phyloP scores from a whole-genome alignment of 2,888 invertebrate species.

The Phorcus lineatus region DNA sequence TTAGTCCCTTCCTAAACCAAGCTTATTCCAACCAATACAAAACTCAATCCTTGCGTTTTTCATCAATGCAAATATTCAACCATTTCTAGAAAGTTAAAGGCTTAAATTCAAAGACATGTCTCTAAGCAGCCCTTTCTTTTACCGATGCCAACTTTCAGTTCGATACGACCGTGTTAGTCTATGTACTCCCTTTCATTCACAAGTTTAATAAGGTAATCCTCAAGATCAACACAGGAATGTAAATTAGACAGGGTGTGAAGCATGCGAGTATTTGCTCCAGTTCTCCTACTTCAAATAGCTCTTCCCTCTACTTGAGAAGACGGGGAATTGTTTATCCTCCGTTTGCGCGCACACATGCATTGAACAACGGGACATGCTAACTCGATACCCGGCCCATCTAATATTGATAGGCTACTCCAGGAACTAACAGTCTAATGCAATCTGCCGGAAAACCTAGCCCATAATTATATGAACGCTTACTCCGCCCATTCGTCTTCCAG shows the following conservation, averaged over 20 bases:
- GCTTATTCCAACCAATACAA: too few relatives aligned
- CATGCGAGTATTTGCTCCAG: not conserved
- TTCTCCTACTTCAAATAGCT: not conserved
- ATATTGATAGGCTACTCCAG: not conserved
- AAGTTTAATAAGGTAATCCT: not conserved
- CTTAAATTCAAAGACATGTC: not conserved
- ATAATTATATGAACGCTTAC: not conserved
- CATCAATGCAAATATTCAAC: too few relatives aligned
- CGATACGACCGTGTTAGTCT: too few relatives aligned
- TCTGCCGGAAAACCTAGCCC: not conserved
- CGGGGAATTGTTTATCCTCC: not conserved
- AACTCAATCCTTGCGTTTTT: too few relatives aligned
- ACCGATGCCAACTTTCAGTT: too few relatives aligned
- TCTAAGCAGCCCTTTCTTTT: too few relatives aligned
- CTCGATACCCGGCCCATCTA: slow-evolving; percentile 2
- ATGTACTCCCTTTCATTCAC: not conserved
- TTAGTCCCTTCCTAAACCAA: too few relatives aligned
- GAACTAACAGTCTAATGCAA: not conserved
- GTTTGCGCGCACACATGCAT: not conserved
- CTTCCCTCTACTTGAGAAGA: not conserved
- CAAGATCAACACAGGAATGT: not conserved
- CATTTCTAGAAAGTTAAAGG: not conserved
- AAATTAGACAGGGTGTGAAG: not conserved
- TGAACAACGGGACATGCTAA: not conserved
- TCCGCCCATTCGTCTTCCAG: not conserved